Conservation (phyloP, 1,140 invertebrate genomes). For the Papilio aristodemus region DNA sequence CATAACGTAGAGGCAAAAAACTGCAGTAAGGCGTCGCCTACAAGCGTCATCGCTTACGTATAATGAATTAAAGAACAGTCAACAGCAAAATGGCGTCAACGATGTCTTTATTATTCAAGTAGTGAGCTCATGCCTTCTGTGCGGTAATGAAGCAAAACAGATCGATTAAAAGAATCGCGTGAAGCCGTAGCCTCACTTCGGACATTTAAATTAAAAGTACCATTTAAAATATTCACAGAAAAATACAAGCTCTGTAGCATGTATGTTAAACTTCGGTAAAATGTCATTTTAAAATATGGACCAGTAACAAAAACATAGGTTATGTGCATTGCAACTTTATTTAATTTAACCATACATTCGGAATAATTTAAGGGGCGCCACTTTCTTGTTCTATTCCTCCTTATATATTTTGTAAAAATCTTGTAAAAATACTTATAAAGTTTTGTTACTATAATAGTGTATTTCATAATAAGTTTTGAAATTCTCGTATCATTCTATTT, state of each 20-base stretch:
- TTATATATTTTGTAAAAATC: no score
- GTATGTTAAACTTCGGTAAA: background rate
- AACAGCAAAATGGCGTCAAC: constrained; percentile 29
- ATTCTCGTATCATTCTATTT: no score
- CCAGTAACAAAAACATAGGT: no score
- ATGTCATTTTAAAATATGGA: background rate
- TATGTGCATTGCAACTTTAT: no score
- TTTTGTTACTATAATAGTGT: no score
- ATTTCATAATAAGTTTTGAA: no score
- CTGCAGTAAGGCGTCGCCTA: constrained; percentile 28
- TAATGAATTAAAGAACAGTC: constrained; percentile 32
- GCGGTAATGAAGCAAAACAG: constrained; percentile 15
- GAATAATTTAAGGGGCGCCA: no score
- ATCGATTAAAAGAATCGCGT: constrained; percentile 11
- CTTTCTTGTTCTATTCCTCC: no score
- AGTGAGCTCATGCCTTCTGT: constrained; percentile 22
- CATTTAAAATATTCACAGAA: background rate
- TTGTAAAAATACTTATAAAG: no score
- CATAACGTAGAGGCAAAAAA: constrained; percentile 27
- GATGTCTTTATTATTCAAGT: constrained; percentile 29
- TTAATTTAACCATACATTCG: no score
- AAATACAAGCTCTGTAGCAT: background rate
- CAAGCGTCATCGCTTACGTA: constrained; percentile 26
- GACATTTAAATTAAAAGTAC: background rate
- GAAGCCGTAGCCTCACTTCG: background rate